These are phyloP conservation scores for Musca domestica DNA, from an alignment of 1,140 invertebrate genomes.

Conservation along the genomic window DNA sequence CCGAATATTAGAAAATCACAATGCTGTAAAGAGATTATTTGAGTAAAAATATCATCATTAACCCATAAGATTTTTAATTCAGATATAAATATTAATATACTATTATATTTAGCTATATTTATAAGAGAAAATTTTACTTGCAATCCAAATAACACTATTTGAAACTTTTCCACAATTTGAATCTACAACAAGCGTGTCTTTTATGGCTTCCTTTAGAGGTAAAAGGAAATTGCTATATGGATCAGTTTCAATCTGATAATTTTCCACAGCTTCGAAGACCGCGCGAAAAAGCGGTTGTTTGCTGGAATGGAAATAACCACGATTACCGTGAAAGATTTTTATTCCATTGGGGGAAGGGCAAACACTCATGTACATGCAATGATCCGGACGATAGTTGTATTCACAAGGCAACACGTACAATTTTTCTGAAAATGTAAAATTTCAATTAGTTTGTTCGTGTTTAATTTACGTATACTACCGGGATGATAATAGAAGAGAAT, in stretches of 20 bases:
- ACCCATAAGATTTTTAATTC: too few species aligned
- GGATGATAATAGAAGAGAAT: constrained; percentile 91
- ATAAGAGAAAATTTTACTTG: too few species aligned
- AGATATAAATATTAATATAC: too few species aligned
- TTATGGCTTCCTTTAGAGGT: too few species aligned
- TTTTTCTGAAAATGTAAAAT: constrained; percentile 58
- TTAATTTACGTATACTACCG: constrained; percentile 9
- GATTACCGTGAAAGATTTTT: constrained; percentile 83
- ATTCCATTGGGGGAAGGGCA: constrained; percentile 78
- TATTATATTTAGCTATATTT: too few species aligned
- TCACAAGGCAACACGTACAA: constrained; percentile 80
- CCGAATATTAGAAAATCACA: too few species aligned
- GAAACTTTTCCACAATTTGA: too few species aligned
- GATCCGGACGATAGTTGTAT: constrained; percentile 91
- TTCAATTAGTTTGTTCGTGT: constrained; percentile 28
- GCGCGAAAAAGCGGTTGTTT: constrained; percentile 86
- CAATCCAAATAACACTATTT: too few species aligned
- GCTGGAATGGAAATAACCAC: constrained; percentile 78
- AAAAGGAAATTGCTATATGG: constrained; percentile 55
- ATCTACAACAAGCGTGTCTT: too few species aligned
- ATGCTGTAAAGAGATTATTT: too few species aligned
- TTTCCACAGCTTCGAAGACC: constrained; percentile 70
- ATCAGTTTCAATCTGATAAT: constrained; percentile 55
- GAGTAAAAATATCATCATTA: too few species aligned
- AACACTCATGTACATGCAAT: constrained; percentile 90